phyloP scores from a whole-genome alignment of 2,797 vertebrate genomes.

The Dermochelys coriacea region DNA sequence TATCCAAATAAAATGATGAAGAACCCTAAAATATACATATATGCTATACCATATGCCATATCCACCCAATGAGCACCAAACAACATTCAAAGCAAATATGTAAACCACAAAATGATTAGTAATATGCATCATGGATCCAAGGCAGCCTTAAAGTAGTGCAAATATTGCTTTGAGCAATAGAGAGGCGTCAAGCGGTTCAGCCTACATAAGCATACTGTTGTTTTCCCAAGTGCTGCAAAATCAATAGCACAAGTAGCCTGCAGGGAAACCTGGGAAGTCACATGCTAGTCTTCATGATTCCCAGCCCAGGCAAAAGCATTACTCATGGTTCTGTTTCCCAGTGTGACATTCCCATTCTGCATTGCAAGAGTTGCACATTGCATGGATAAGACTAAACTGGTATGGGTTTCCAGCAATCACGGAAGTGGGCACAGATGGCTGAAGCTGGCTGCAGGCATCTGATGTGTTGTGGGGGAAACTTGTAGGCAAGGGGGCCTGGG shows the following conservation, averaged over 20 bases:
- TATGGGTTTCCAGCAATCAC: not conserved
- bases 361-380: not conserved
- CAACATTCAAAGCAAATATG: not conserved
- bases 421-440: not conserved
- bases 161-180: accelerated
- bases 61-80: not conserved
- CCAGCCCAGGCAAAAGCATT: not conserved
- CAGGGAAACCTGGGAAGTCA: not conserved
- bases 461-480: not conserved
- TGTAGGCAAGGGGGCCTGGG: not conserved
- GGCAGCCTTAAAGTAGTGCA: not conserved
- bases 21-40: not conserved
- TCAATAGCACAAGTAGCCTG: not conserved
- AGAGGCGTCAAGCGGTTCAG: not conserved
- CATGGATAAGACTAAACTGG: not conserved
- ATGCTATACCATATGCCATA: not conserved
- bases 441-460: accelerated
- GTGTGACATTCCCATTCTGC: not conserved
- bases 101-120: not conserved
- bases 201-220: not conserved
- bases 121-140: not conserved
- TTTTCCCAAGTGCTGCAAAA: not conserved
- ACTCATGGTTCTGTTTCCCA: not conserved
- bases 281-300: not conserved
- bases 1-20: not conserved